A percentile compares a stretch with the other conserved stretches of the same genome.
These are phyloP conservation scores for Ligdia adustata DNA, from an alignment of 2,888 invertebrate genomes.

Conservation along the genomic window DNA sequence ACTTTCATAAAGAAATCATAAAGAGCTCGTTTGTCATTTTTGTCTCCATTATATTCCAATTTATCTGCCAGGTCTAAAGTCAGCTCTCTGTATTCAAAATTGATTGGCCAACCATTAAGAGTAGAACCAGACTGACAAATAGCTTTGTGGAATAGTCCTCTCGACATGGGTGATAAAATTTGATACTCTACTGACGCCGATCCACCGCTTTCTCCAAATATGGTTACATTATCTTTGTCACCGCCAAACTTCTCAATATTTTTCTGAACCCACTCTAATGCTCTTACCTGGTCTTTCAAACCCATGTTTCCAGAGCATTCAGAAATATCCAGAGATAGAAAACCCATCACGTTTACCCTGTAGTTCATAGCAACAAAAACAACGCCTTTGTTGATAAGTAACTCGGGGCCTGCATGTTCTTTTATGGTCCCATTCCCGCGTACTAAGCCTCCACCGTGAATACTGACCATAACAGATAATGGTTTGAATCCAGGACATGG, in stretches of 20 bases:
- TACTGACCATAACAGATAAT: slow-evolving; percentile 58
- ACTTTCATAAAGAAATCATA: slow-evolving; percentile 41
- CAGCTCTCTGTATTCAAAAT: slow-evolving; percentile 45
- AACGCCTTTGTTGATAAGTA: slow-evolving; percentile 56
- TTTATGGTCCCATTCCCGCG: slow-evolving; percentile 55
- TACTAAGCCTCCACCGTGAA: slow-evolving; percentile 70
- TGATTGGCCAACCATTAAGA: slow-evolving; percentile 57
- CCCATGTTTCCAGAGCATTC: slow-evolving; percentile 67
- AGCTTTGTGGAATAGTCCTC: slow-evolving; percentile 60
- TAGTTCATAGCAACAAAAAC: slow-evolving; percentile 71
- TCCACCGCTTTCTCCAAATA: slow-evolving; percentile 61
- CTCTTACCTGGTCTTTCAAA: slow-evolving; percentile 62
- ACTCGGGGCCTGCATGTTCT: slow-evolving; percentile 58
- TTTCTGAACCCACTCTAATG: slow-evolving; percentile 60
- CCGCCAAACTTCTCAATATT: slow-evolving; percentile 60
- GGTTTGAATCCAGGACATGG: slow-evolving; percentile 30
- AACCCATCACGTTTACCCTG: slow-evolving; percentile 65
- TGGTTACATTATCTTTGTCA: slow-evolving; percentile 56
- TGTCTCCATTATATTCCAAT: slow-evolving; percentile 47
- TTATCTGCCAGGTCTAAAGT: slow-evolving; percentile 41
- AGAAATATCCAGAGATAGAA: slow-evolving; percentile 57
- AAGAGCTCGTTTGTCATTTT: slow-evolving; percentile 39
- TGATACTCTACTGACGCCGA: slow-evolving; percentile 56
- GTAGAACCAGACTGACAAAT: slow-evolving; percentile 60
- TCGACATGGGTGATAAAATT: slow-evolving; percentile 50